Percentiles rank a stretch among this genome's conserved stretches.
Conservation (phyloP, 1,140 invertebrate genomes). For the Ruditapes philippinarum region DNA sequence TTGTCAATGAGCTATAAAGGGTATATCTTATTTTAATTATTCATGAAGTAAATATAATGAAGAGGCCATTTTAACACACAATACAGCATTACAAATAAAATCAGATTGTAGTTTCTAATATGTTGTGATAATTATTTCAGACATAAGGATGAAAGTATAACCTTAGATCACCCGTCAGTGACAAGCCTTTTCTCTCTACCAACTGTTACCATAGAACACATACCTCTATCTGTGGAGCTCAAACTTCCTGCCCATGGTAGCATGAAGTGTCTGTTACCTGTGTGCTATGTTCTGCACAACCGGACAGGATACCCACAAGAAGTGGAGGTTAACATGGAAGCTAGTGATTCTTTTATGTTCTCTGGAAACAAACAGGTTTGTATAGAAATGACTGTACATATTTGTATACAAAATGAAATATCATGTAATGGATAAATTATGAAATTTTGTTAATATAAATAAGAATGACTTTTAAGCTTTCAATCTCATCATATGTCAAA, state of each 20-base stretch:
- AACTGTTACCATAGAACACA: slow-evolving; percentile 88
- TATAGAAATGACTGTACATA: no score
- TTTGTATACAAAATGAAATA: no score
- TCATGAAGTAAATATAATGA: no score
- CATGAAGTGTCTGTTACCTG: slow-evolving; percentile 89
- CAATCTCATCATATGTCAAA: no score
- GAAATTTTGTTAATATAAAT: no score
- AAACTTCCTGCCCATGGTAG: slow-evolving; percentile 92
- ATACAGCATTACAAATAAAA: neutral
- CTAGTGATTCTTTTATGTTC: slow-evolving; percentile 96
- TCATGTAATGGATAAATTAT: no score
- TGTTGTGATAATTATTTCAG: no score
- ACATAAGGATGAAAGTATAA: slow-evolving; percentile 33
- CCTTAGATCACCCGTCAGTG: slow-evolving; percentile 80
- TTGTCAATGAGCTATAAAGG: no score
- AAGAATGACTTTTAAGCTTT: no score
- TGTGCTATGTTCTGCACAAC: slow-evolving; percentile 92
- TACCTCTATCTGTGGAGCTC: slow-evolving; percentile 91
- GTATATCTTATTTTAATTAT: no score
- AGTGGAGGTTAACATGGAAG: slow-evolving; percentile 92
- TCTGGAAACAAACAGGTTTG: slow-evolving; percentile 94
- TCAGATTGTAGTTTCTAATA: neutral
- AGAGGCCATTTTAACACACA: no score
- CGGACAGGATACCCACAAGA: slow-evolving; percentile 91
- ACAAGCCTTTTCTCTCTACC: slow-evolving; percentile 86